A percentile compares a stretch with the other conserved stretches of the same genome.
Evolutionary conservation across 1,140 invertebrate genomes (phyloP).

Genomic region (Drosophila ananassae): DNA sequence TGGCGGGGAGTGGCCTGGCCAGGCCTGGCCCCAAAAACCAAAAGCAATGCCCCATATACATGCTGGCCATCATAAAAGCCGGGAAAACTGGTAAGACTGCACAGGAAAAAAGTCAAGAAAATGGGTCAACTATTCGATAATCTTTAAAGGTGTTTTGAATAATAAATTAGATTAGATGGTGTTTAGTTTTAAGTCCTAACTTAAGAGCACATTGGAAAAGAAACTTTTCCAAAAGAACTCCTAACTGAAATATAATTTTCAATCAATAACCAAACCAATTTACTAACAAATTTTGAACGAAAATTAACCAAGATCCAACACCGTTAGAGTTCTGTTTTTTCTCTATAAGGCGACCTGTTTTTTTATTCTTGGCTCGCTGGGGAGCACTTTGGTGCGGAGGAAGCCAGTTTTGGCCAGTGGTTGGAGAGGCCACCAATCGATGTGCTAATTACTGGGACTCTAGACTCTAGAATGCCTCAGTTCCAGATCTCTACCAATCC

Average conservation of each 20-base stretch:
- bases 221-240: background rate
- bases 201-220: no score
- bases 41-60: conserved; percentile 56
- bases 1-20: conserved; percentile 49
- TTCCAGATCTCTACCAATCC: conserved; percentile 1
- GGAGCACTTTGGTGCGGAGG: conserved; percentile 9
- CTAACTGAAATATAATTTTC: background rate
- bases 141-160: background rate
- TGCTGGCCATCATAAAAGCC: conserved; percentile 23
- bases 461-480: conserved; percentile 1
- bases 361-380: background rate
- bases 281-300: background rate
- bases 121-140: conserved; percentile 21
- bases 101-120: conserved; percentile 25
- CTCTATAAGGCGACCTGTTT: conserved; percentile 28
- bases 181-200: no score
- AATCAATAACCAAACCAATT: background rate
- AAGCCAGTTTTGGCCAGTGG: conserved; percentile 55
- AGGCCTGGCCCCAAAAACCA: conserved; percentile 25
- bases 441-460: conserved; percentile 43
- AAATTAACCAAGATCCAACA: background rate
- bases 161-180: background rate
- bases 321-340: conserved; percentile 6
- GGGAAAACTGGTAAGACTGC: conserved; percentile 42
- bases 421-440: conserved; percentile 36